A percentile compares a stretch with the other conserved stretches of the same genome.
phyloP scores from a whole-genome alignment of 2,888 invertebrate species.

The Cantharis nigra region DNA sequence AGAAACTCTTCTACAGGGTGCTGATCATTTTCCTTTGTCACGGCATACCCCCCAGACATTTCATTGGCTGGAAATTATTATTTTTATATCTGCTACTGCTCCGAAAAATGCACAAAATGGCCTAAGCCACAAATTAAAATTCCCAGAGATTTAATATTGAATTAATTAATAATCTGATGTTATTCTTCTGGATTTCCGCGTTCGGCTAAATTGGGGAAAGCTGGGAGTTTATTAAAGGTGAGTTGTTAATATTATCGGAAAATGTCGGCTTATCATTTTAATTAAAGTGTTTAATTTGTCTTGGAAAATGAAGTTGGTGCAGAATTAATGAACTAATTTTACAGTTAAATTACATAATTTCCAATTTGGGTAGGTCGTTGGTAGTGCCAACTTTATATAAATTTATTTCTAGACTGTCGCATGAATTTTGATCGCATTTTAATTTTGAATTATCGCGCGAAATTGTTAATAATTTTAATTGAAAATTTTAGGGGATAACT shows the following conservation, averaged over 20 bases:
- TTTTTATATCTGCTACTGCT: too few species aligned
- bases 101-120: too few species aligned
- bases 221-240: constrained; percentile 6
- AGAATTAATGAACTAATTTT: constrained; percentile 34
- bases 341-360: constrained; percentile 31
- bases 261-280: constrained; percentile 4
- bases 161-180: background rate
- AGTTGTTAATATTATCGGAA: constrained; percentile 10
- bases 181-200: constrained; percentile 1
- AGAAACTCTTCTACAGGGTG: background rate
- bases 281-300: constrained; percentile 18
- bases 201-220: background rate
- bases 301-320: constrained; percentile 14
- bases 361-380: constrained; percentile 8
- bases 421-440: constrained; percentile 1
- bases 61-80: too few species aligned
- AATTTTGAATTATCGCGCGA: background rate
- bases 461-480: background rate
- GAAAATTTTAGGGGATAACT: background rate
- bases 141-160: background rate
- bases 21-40: too few species aligned
- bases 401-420: background rate
- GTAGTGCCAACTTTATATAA: background rate
- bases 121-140: too few species aligned
- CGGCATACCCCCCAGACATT: too few species aligned